These are phyloP conservation scores for Protophormia terraenovae DNA, from an alignment of 2,888 invertebrate genomes.

Conservation along the genomic window DNA sequence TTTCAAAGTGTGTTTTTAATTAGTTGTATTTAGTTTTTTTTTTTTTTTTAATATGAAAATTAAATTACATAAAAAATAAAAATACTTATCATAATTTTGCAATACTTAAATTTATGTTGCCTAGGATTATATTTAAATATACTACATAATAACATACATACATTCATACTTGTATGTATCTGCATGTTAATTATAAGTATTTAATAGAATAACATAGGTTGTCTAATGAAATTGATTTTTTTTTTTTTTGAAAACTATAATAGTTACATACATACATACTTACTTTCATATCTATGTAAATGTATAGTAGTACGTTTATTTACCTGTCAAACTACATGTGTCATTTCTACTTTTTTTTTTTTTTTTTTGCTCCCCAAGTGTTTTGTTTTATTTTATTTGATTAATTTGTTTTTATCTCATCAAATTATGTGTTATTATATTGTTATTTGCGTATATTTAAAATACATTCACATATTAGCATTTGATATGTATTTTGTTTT, in stretches of 20 bases:
- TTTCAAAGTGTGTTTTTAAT: no score
- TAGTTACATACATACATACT: no score
- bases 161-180: neutral
- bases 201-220: neutral
- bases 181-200: neutral
- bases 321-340: conserved; percentile 10
- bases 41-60: no score
- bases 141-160: no score
- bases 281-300: neutral
- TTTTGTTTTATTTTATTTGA: conserved; percentile 33
- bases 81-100: no score
- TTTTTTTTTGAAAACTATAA: no score
- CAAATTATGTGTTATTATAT: conserved; percentile 51
- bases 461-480: neutral
- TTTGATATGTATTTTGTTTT: neutral
- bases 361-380: neutral
- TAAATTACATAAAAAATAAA: no score
- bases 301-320: neutral
- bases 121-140: neutral
- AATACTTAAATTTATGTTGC: no score
- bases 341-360: neutral
- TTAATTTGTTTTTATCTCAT: conserved; percentile 37
- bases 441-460: conserved; percentile 42
- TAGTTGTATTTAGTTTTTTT: no score
- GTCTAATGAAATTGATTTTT: neutral